Base-by-base conservation (phyloP, 2,888 invertebrate genomes). In the Spodoptera picta region DNA sequence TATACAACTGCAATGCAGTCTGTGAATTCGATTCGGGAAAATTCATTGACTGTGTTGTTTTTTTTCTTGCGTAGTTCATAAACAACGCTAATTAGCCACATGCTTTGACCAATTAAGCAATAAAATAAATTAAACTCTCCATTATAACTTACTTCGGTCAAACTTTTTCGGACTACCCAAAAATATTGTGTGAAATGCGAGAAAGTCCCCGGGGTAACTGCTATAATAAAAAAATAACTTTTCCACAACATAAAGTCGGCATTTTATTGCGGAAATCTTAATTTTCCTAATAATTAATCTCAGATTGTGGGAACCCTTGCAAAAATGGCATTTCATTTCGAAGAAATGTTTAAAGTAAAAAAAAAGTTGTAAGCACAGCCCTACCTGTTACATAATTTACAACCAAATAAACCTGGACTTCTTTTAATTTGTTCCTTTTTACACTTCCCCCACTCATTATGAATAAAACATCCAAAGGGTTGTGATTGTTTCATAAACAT, bases 231-330 rank as follows among this genome's bases (percentile, higher is more conserved):
- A 70, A 67, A 62, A 60, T 46, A 56, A 63, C 52, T 68, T 65
- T 67, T 73, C 64, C 59, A 60, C 64, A 61, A 56, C 67, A 60
- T 72, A 66, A 75, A 71, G 46, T 69, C 51, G 44, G 45, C 59
- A 45, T 74, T 73, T 80, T 75, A 69, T 69, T 71, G 50, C 61
- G 56, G 49, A 79, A 80, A 73, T 77, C 78, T 75, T 74, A 77
- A 79, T 83, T 78, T 80, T 79, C 69, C 72, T 78, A 79, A 78
- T 81, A 79, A 83, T 83, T 79, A 82, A 79, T 80, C 73, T 77
- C 66, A 65, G 61, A 77, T 77, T 73, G 72, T 63, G 75, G 75
- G 64, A 66, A 73, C 54, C 61, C 56, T 69, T 68, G 60, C 59
- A 50, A 73, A 19, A 72, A 70, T 36, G 9, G 45, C 63, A 56